Evolutionary conservation across 2,113 vertebrate genomes (phyloP), one percentile per base, ranked within the genome.

Genomic region (Ancistrus triradiatus): DNA sequence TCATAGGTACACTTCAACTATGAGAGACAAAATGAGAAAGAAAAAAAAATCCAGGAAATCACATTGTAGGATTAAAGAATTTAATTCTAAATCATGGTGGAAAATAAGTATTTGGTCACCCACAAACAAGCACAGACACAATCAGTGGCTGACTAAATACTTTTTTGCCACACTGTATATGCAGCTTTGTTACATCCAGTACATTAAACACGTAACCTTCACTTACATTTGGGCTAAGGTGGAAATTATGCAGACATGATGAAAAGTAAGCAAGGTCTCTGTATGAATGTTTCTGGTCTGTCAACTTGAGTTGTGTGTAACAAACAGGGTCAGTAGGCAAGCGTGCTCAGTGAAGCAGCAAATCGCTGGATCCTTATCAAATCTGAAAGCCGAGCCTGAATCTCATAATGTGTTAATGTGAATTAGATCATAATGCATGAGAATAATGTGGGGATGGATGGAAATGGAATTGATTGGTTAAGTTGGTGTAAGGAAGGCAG

Each of bases 341-440:
- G 25, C 40, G 38, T 56, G 62, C 37, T 44, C n/a, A 40, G 5
- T 46, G 15, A 62, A 27, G 58, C 55, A 38, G 58, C 17, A 14
- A 33, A 44, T n/a, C 11, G 33, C 46, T 63, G 38, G 59, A 66
- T 69, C 68, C 73, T 83, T 65, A 73, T 79, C 80, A 64, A 63
- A 74, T 68, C 57, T 66, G 63, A 79, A 63, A 60, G 72, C 72
- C 59, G 70, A 77, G 56, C 38, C 10, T 18, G n/a, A n/a, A 24
- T 59, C 53, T 77, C 65, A 55, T 61, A 72, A 80, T 76, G 85
- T 80, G 78, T 70, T 80, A 78, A 78, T 71, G 63, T 75, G 63
- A 75, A 80, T 75, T 65, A 78, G 81, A 80, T 83, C 59, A 64
- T 78, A 73, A 71, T 72, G 77, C 67, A 66, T 80, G 42, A 38